phyloP scores from a whole-genome alignment of 2,113 vertebrate genomes.

The Cinclus mexicanus region DNA sequence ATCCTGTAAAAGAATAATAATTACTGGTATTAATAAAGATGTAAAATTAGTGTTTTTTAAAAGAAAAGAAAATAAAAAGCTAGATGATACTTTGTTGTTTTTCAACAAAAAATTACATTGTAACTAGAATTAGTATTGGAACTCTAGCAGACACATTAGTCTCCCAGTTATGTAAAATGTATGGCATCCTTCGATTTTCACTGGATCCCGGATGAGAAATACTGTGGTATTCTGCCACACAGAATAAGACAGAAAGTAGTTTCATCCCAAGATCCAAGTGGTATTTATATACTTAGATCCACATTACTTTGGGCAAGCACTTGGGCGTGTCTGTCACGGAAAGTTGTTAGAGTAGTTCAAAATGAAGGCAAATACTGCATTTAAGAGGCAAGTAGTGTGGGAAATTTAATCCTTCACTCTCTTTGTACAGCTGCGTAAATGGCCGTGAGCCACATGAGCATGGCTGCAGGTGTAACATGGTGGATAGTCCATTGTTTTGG shows the following conservation, averaged over 20 bases:
- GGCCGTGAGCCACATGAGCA: accelerated
- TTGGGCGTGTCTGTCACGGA: neutral
- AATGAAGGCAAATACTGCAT: neutral
- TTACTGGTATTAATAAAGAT: neutral
- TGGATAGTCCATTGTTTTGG: neutral
- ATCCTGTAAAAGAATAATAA: neutral
- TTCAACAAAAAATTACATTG: neutral
- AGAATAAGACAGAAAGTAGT: neutral
- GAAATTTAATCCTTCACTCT: neutral
- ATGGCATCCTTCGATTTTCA: neutral
- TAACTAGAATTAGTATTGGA: neutral
- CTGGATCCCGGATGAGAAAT: neutral
- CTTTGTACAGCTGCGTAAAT: neutral
- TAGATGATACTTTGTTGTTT: neutral
- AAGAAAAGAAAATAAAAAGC: neutral
- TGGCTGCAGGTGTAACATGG: neutral
- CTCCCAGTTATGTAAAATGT: neutral
- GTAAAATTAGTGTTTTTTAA: neutral
- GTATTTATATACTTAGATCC: neutral
- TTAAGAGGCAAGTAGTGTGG: neutral
- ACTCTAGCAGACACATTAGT: neutral
- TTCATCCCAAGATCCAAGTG: neutral
- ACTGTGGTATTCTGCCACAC: neutral
- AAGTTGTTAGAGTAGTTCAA: neutral
- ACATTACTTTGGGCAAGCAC: neutral